Evolutionary conservation across 92 coral and sea anemone genomes (phyloP).

Genomic region (Epizoanthus ramosus): DNA sequence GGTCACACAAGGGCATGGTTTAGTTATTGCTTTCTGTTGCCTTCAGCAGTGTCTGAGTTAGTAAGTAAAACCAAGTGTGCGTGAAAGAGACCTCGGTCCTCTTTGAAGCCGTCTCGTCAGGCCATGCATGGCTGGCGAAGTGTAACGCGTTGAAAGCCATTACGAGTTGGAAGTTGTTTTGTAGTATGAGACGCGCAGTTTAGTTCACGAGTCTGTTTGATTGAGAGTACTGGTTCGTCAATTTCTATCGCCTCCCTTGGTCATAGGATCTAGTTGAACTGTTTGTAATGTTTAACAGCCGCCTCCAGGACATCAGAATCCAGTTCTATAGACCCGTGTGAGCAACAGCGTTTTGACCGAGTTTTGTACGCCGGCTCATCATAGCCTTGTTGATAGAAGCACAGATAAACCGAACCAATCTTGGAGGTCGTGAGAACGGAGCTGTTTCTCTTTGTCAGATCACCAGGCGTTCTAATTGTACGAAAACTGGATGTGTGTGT

Average conservation of each 20-base stretch:
- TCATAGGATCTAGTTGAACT: neutral
- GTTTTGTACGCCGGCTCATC: neutral
- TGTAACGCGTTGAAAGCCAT: neutral
- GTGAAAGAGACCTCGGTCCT: neutral
- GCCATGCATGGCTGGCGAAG: neutral
- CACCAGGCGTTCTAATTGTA: neutral
- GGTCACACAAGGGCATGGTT: neutral
- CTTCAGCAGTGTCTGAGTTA: neutral
- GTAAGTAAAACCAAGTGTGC: neutral
- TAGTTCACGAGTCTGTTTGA: neutral
- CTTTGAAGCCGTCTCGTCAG: neutral
- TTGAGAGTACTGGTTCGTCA: neutral
- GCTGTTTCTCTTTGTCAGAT: too few relatives aligned
- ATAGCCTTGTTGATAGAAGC: conserved; percentile 1
- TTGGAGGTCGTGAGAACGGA: neutral
- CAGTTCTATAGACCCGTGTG: neutral
- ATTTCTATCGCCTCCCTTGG: neutral
- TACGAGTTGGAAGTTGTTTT: neutral
- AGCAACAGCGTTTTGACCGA: neutral
- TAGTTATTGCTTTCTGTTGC: too few relatives aligned
- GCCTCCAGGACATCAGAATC: neutral
- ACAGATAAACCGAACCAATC: neutral
- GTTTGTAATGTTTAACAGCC: neutral
- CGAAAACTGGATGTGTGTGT: neutral
- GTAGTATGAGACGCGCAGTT: neutral